Evolutionary conservation across 1,140 invertebrate genomes (phyloP).

Genomic region (Gerris buenoi): DNA sequence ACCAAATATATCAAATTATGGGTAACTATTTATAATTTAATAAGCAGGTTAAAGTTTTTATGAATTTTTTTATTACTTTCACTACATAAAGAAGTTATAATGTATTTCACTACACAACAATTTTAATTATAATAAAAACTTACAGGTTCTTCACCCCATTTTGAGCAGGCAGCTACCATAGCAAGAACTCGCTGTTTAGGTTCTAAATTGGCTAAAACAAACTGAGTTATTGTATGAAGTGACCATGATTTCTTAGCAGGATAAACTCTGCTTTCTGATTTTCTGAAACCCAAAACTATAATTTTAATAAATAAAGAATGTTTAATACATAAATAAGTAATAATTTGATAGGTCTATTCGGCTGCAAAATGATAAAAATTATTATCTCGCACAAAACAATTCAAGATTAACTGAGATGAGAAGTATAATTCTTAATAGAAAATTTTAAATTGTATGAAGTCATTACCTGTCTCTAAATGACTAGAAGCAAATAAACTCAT

Average conservation of each 20-base stretch:
- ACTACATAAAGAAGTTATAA: too few relatives aligned
- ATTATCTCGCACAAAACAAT: not conserved
- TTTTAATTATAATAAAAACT: too few relatives aligned
- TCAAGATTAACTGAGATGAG: not conserved
- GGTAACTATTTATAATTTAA: too few relatives aligned
- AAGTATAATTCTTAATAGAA: too few relatives aligned
- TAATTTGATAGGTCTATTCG: not conserved
- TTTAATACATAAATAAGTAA: not conserved
- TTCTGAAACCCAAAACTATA: constrained; percentile 35
- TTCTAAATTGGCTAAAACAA: constrained; percentile 50
- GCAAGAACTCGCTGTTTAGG: constrained; percentile 17
- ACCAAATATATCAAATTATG: too few relatives aligned
- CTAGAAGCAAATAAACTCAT: too few relatives aligned
- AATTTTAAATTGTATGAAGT: too few relatives aligned
- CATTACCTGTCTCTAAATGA: too few relatives aligned
- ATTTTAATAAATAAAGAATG: constrained; percentile 5
- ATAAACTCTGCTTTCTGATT: constrained; percentile 55
- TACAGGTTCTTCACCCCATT: constrained; percentile 18
- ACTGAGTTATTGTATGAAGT: constrained; percentile 49
- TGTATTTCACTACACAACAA: too few relatives aligned
- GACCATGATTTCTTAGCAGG: constrained; percentile 44
- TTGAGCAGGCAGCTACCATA: constrained; percentile 19
- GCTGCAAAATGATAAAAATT: not conserved
- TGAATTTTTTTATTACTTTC: too few relatives aligned
- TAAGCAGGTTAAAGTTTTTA: too few relatives aligned